Evolutionary conservation across 2,888 invertebrate genomes (phyloP).

Genomic region (Rhamphomyia laevipes): DNA sequence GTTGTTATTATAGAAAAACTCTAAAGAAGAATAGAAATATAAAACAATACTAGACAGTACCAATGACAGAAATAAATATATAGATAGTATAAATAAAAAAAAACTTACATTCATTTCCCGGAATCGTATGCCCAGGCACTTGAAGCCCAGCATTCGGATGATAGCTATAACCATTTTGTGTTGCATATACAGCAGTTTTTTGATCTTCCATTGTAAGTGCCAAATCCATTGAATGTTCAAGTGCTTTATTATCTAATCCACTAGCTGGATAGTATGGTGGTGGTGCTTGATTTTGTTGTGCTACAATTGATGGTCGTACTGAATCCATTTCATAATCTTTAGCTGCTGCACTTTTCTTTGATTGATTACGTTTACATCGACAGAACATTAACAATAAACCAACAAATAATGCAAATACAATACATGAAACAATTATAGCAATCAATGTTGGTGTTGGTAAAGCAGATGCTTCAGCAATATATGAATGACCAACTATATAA

Average conservation of each 20-base stretch:
- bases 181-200: constrained; percentile 71
- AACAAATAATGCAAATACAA: constrained; percentile 67
- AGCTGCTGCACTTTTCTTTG: constrained; percentile 65
- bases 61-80: not conserved
- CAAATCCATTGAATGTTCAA: constrained; percentile 80
- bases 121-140: constrained; percentile 53
- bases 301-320: constrained; percentile 70
- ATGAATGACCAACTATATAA: constrained; percentile 67
- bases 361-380: constrained; percentile 68
- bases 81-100: not conserved
- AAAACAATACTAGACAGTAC: not conserved
- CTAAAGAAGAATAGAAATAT: not conserved
- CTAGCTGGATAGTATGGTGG: constrained; percentile 82
- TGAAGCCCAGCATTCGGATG: constrained; percentile 61
- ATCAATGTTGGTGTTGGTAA: constrained; percentile 67
- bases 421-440: constrained; percentile 65
- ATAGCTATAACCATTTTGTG: constrained; percentile 77
- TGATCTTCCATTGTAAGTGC: constrained; percentile 74
- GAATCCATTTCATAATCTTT: constrained; percentile 90
- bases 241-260: constrained; percentile 82
- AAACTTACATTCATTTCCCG: constrained; percentile 67
- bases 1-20: not conserved
- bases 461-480: constrained; percentile 65
- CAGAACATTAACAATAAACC: constrained; percentile 72
- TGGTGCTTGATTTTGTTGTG: constrained; percentile 77